Evolutionary conservation across 2,113 vertebrate genomes (phyloP), one percentile per base, ranked within the genome.

Genomic region (Pyxicephalus adspersus): DNA sequence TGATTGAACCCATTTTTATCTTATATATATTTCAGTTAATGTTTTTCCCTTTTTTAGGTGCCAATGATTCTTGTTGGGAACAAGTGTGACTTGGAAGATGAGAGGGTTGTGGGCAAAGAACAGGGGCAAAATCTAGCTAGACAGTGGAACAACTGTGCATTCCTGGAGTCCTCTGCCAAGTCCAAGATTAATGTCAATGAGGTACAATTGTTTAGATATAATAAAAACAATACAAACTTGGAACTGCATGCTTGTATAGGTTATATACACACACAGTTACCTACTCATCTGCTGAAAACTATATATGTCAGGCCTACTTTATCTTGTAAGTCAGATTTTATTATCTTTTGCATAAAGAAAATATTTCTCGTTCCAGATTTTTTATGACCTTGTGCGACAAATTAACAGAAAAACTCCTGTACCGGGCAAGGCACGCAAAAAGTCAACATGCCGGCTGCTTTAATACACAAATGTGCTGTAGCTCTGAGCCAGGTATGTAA

Each of bases 121-220:
- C 97, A 98, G 87, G 97, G 97, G 77, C 93, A 96, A 74, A 96
- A 97, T 84, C 94, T 99, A 87, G 96, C 97, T 83, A 94, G 97
- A 84, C 97, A 98, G 77, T 99, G 97, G 97, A 97, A 95, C 93
- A 95, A 95, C 89, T 98, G 97, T 89, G 97, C 97, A 63, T 99
- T 99, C 89, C 93, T 98, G 91, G 97, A 99, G 87, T 98, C 96
- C 76, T 99, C 97, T 80, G 97, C 97, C 88, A 99, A 99, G 90
- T 98, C 97, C 92, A 99, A 98, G 94, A 98, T 98, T 92, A 98
- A 98, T 85, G 96, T 98, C 92, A 98, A 98, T 0, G 96, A 98
- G 96, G 97, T 96, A 92, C 88, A 87, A 52, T 18, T 0, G 26
- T 17, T 31, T 45, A n/a, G n/a, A n/a, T n/a, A n/a, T n/a, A n/a